Base-by-base conservation (phyloP, 2,888 invertebrate species). In the Troides oblongomaculatus region DNA sequence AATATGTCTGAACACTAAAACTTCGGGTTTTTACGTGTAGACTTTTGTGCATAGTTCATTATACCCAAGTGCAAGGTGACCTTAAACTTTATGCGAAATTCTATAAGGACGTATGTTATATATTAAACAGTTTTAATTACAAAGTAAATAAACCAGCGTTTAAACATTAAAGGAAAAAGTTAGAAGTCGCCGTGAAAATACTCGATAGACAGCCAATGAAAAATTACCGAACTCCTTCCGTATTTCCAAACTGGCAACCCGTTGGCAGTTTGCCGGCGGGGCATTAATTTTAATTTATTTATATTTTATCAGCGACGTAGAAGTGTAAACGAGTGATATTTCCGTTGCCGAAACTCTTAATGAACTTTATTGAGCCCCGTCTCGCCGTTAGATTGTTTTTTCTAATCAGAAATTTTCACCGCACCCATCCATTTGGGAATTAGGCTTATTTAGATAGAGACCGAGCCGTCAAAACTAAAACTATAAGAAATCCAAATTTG, bases 191-290 rank as follows among this genome's bases (percentile, higher is more conserved):
- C 21, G 50, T 39, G 57, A 60, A 57, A 60, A 64, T 67, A 60
- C 64, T 56, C 18, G 53, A 70, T 70, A 60, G 70, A 63, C 66
- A 60, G 50, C 43, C 56, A 66, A 25, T 67, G 70, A 70, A 67
- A 67, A 66, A 70, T 67, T 63, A 61, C 56, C 63, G 39, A 59
- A 65, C 23, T 70, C 70, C 64, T 67, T 66, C 58, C 66, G 39
- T 67, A 70, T 70, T 70, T 67, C 64, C 63, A 66, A 66, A 66
- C 63, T 66, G 66, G 8, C 63, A 57, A 25, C 43, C 25, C 50
- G 63, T 63, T 64, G 66, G 63, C 70, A 64, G 39, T 12, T 2
- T 53, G 64, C 68, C 68, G 64, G 56, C 39, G 17, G 50, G n/a
- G 60, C 53, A 36, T 69, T 69, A 56, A 61, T 23, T 66, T 46